Conservation (phyloP, 2,113 vertebrate species). For the Platichthys stellatus region DNA sequence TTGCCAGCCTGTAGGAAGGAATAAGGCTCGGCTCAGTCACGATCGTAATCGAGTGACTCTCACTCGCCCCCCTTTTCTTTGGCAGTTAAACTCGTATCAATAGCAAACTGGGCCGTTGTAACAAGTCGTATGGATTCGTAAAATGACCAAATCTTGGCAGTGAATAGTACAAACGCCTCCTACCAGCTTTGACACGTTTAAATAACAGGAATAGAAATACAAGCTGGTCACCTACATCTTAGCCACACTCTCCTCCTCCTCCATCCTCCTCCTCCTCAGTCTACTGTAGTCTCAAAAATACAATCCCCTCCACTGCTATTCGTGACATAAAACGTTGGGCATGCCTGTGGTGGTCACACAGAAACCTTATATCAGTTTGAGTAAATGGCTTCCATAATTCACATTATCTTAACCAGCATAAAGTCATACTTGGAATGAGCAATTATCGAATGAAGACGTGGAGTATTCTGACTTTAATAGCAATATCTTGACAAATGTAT, state of each 20-base stretch:
- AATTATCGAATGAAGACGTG: too few relatives aligned
- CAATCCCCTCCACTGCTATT: background rate
- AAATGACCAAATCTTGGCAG: conserved; percentile 32
- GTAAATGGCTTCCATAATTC: background rate
- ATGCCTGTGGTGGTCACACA: background rate
- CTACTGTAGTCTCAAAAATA: background rate
- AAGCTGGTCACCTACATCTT: conserved; percentile 8
- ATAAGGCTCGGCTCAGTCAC: conserved; percentile 4
- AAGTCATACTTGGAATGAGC: too few relatives aligned
- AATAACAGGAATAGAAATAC: conserved; percentile 22
- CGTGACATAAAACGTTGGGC: background rate
- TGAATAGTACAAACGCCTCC: background rate
- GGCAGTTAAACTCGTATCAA: background rate
- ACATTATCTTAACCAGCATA: too few relatives aligned
- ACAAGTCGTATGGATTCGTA: conserved; percentile 4
- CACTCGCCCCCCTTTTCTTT: background rate
- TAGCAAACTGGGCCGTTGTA: conserved; percentile 11
- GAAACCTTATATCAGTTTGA: background rate
- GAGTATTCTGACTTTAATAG: too few relatives aligned
- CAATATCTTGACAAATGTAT: too few relatives aligned
- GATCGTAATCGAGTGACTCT: background rate
- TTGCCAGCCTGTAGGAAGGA: background rate
- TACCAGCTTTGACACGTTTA: background rate
- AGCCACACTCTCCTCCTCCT: background rate
- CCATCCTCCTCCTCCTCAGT: background rate